Base-by-base conservation (phyloP, 1,140 invertebrate genomes). In the Chionoecetes opilio region DNA sequence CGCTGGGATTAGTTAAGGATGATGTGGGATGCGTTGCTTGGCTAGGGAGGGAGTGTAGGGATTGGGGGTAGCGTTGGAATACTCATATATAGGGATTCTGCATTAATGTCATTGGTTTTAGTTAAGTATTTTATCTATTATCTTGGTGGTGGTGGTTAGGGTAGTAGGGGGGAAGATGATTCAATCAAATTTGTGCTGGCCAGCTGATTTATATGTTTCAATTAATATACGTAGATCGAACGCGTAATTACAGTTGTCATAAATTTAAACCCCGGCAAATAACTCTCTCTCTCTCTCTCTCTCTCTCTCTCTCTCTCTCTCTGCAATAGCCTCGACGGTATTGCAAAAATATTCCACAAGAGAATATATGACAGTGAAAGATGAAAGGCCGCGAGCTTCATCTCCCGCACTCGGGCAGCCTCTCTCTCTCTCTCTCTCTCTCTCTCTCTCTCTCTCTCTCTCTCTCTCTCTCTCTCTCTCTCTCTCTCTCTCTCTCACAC, bases 151-250 rank as follows among this genome's bases (percentile, higher is more conserved):
- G 3, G 37, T n/a, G 87, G 32, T 37, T 34, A 29, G 34, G 2
- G 37, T 11, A 53, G 38, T n/a, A 17, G n/a, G 5, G 34, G 37
- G 0, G 14, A 41, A 89, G 32, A 41, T 14, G 86, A 88, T n/a
- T n/a, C n/a, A 11, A 84, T 88, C 32, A n/a, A 31, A 75, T n/a
- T n/a, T n/a, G 63, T 26, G 63, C 63, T 26, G 11, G 21, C n/a
- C 63, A 75, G 63, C 21, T 75, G 63, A 75, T 75, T 75, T 75
- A 75, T 75, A 75, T 75, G 46, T 75, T 75, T 75, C 63, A 75
- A 75, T 75, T 75, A 75, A 75, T 75, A n/a, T n/a, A n/a, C n/a
- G 63, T 75, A 26, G 63, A 75, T 75, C 63, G 63, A 75, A 75
- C n/a, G 26, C n/a, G 63, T 21, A 75, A 75, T 75, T 75, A 75